Evolutionary conservation across 2,888 invertebrate genomes (phyloP).

Genomic region (Cylloceria caligata): DNA sequence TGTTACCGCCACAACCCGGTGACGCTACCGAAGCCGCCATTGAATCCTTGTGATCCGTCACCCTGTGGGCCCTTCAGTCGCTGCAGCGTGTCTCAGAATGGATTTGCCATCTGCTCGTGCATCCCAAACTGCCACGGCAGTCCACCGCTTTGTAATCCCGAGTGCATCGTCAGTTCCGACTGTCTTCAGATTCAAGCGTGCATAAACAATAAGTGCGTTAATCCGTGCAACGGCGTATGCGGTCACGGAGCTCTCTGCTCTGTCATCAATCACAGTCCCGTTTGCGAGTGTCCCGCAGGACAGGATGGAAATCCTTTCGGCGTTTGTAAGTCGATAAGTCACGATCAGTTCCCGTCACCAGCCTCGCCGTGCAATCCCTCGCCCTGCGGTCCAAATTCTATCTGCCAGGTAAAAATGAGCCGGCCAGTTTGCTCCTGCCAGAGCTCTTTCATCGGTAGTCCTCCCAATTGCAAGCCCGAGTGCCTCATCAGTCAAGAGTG

Average conservation of each 20-base stretch:
- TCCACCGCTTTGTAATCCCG: conserved; percentile 93
- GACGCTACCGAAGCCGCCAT: conserved; percentile 81
- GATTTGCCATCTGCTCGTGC: conserved; percentile 88
- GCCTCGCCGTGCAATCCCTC: conserved; percentile 83
- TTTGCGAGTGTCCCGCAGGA: conserved; percentile 91
- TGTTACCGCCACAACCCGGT: conserved; percentile 86
- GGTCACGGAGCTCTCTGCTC: conserved; percentile 91
- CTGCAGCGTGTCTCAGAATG: conserved; percentile 87
- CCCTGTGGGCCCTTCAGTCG: conserved; percentile 94
- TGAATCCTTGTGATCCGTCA: conserved; percentile 85
- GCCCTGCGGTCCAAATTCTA: conserved; percentile 92
- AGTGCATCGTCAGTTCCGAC: conserved; percentile 93
- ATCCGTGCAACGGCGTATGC: conserved; percentile 94
- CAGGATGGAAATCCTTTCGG: conserved; percentile 93
- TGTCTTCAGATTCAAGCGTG: conserved; percentile 92
- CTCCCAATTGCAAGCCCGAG: conserved; percentile 93
- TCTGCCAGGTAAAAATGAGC: conserved; percentile 92
- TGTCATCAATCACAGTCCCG: conserved; percentile 94
- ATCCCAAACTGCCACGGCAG: conserved; percentile 91
- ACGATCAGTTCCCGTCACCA: conserved; percentile 71
- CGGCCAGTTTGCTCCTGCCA: conserved; percentile 93
- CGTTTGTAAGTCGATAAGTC: conserved; percentile 85
- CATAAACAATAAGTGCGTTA: conserved; percentile 91
- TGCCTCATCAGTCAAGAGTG: conserved; percentile 94
- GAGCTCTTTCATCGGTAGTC: conserved; percentile 92